Conservation (phyloP, 2,797 vertebrate species). For the Leptodactylus fallax region DNA sequence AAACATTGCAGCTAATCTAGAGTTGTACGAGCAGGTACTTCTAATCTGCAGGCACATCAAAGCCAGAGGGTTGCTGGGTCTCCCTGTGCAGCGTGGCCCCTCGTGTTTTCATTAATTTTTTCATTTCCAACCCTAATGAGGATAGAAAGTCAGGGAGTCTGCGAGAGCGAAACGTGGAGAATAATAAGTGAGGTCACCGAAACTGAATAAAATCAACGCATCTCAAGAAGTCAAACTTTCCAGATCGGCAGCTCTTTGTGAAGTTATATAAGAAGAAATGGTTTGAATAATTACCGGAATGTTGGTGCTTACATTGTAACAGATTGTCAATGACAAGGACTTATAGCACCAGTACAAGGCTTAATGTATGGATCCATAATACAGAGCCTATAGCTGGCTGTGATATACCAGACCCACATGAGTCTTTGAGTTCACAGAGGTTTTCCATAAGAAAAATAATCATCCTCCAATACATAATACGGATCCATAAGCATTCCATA, state of each 20-base stretch:
- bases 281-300: no score
- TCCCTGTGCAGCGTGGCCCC: constrained; percentile 32
- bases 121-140: constrained; percentile 26
- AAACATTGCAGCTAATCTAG: constrained; percentile 48
- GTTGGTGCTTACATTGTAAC: no score
- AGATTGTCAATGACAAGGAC: no score
- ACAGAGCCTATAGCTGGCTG: neutral
- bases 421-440: neutral
- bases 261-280: no score
- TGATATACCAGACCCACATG: neutral
- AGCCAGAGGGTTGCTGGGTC: constrained; percentile 35
- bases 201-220: neutral
- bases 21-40: constrained; percentile 50
- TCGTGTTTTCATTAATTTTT: constrained; percentile 54
- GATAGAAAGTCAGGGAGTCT: neutral
- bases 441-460: neutral
- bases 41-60: constrained; percentile 57
- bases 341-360: neutral
- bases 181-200: neutral
- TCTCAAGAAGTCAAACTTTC: neutral
- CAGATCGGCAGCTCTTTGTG: neutral
- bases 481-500: neutral
- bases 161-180: neutral
- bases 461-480: neutral
- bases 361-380: neutral